phyloP scores from a whole-genome alignment of 2,797 vertebrate species.

The Sparidentex hasta region DNA sequence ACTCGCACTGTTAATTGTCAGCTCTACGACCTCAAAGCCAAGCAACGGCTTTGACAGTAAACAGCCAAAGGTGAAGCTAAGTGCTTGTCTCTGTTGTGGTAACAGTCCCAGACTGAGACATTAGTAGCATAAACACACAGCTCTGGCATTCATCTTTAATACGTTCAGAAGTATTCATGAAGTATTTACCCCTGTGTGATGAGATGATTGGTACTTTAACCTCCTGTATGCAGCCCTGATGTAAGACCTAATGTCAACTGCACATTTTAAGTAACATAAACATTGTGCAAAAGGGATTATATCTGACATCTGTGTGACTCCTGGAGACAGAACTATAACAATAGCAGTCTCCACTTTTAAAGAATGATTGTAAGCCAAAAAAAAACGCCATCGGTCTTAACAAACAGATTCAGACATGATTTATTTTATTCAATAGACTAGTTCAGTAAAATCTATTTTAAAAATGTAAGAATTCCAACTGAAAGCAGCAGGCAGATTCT shows the following conservation, averaged over 20 bases:
- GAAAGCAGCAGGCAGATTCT: background rate
- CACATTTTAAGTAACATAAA: background rate
- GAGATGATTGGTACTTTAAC: slow-evolving; percentile 8
- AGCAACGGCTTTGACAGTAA: slow-evolving; percentile 64
- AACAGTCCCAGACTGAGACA: slow-evolving; percentile 53
- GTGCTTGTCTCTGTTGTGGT: slow-evolving; percentile 54
- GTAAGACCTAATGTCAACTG: background rate
- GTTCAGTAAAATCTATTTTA: slow-evolving; percentile 3
- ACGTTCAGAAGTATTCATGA: slow-evolving; percentile 8
- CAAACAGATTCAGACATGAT: background rate
- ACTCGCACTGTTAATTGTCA: slow-evolving; percentile 43
- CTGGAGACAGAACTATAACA: background rate
- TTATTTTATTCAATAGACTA: background rate
- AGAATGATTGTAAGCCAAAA: background rate
- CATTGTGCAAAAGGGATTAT: background rate
- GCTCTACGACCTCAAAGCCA: slow-evolving; percentile 35
- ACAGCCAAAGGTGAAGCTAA: slow-evolving; percentile 65
- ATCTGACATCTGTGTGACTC: background rate
- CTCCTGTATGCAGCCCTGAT: background rate
- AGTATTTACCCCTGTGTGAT: background rate
- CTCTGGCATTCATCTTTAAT: slow-evolving; percentile 45
- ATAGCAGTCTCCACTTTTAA: background rate
- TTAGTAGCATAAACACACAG: slow-evolving; percentile 48
- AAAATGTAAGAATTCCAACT: background rate
- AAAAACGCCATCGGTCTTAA: slow-evolving; percentile 10